Evolutionary conservation across 2,797 vertebrate species (phyloP).

Genomic region (Echiichthys vipera): DNA sequence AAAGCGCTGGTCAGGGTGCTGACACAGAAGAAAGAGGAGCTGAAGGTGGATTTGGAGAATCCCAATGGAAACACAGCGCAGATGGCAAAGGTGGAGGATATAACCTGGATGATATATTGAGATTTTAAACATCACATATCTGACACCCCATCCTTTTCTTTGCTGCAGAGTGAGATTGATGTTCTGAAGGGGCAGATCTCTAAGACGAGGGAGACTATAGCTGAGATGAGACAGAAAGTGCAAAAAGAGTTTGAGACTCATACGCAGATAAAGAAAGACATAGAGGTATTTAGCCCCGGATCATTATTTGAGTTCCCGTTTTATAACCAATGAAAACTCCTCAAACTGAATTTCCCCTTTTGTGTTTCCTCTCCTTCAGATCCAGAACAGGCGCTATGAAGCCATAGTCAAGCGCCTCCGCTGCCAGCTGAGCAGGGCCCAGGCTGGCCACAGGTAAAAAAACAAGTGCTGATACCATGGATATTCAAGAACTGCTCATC

Average conservation of each 20-base stretch:
- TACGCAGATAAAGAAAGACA: slow-evolving; percentile 74
- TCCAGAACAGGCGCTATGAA: slow-evolving; percentile 89
- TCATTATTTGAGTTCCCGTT: neutral
- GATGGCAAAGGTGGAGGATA: slow-evolving; percentile 66
- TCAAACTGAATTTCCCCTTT: neutral
- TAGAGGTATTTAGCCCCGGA: slow-evolving; percentile 61
- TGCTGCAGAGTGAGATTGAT: slow-evolving; percentile 68
- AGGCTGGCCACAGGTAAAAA: slow-evolving; percentile 79
- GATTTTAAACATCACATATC: neutral
- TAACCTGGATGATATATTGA: neutral
- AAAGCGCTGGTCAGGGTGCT: slow-evolving; percentile 57
- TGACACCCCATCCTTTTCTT: neutral
- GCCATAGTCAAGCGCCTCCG: slow-evolving; percentile 90
- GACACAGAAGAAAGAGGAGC: slow-evolving; percentile 60
- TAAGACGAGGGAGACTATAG: slow-evolving; percentile 28
- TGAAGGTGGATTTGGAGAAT: slow-evolving; percentile 72
- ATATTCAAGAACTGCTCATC: too few species aligned
- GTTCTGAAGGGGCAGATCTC: slow-evolving; percentile 63
- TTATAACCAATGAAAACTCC: neutral
- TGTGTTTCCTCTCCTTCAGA: slow-evolving; percentile 78
- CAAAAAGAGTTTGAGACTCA: slow-evolving; percentile 68
- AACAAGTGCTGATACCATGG: neutral
- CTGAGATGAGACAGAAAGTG: slow-evolving; percentile 56
- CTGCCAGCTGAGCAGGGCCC: slow-evolving; percentile 89
- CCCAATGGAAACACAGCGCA: slow-evolving; percentile 62